Conservation (phyloP, 2,113 vertebrate species). For the Sebastes schlegelii region DNA sequence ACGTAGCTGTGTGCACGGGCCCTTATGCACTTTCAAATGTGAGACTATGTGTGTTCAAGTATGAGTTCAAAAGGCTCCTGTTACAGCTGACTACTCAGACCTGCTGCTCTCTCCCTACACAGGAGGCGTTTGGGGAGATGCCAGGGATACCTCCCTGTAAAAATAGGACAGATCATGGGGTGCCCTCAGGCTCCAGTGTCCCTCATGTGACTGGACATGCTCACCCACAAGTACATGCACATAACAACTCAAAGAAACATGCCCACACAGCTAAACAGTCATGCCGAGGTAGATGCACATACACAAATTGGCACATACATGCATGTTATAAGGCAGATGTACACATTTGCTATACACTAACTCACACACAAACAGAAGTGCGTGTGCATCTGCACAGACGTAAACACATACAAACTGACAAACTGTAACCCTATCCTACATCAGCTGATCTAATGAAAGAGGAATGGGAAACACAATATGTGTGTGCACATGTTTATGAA, state of each 20-base stretch:
- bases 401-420: not conserved
- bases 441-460: not conserved
- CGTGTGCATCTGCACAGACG: not conserved
- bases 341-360: not conserved
- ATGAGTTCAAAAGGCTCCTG: conserved; percentile 59
- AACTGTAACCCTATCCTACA: not conserved
- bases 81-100: conserved; percentile 70
- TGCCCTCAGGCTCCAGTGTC: conserved; percentile 71
- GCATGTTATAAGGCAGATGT: not conserved
- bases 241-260: conserved; percentile 1
- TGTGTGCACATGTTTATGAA: not conserved
- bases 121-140: conserved; percentile 57
- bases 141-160: conserved; percentile 72
- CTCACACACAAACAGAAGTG: not conserved
- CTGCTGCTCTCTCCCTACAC: conserved; percentile 61
- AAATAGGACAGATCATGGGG: conserved; percentile 81
- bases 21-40: conserved; percentile 26
- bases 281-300: not conserved
- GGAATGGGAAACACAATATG: not conserved
- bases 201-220: conserved; percentile 63
- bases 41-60: conserved; percentile 12
- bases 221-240: not conserved
- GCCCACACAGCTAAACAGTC: not conserved
- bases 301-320: not conserved
- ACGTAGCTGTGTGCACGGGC: not conserved